Percentiles rank a stretch among this genome's conserved stretches.
These are phyloP conservation scores for Latheticus oryzae DNA, from an alignment of 2,888 invertebrate genomes.

Conservation along the genomic window DNA sequence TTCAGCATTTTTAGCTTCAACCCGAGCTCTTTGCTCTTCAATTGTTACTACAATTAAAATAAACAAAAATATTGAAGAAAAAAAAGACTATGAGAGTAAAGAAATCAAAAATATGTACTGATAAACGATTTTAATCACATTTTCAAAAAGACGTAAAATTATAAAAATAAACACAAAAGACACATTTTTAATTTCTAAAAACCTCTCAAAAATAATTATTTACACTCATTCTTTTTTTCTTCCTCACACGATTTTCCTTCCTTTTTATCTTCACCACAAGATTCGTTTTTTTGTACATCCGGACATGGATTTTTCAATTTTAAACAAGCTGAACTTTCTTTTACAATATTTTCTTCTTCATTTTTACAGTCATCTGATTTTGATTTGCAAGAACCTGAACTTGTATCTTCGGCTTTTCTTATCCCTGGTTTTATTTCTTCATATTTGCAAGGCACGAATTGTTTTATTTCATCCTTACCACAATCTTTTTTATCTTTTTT, in stretches of 20 bases:
- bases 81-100: constrained; percentile 11
- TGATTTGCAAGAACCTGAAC: too few relatives aligned
- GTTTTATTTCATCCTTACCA: constrained; percentile 13
- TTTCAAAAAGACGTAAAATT: constrained; percentile 1
- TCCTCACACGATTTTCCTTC: background rate
- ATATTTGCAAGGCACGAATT: constrained; percentile 13
- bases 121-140: constrained; percentile 14
- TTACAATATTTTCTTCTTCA: background rate
- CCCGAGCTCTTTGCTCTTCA: too few relatives aligned
- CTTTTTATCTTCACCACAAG: background rate
- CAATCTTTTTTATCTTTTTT: constrained; percentile 14
- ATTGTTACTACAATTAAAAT: too few relatives aligned
- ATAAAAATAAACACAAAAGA: constrained; percentile 3
- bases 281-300: constrained; percentile 2
- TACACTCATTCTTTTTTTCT: constrained; percentile 16
- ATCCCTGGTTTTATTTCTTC: constrained; percentile 19
- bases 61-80: too few relatives aligned
- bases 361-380: background rate
- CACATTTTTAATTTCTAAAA: constrained; percentile 25
- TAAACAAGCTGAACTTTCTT: background rate
- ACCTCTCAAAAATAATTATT: constrained; percentile 11
- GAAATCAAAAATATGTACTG: constrained; percentile 29
- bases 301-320: constrained; percentile 5
- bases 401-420: constrained; percentile 1
- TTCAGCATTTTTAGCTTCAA: too few relatives aligned